phyloP scores from a whole-genome alignment of 2,888 invertebrate genomes.

The Polyommatus icarus region DNA sequence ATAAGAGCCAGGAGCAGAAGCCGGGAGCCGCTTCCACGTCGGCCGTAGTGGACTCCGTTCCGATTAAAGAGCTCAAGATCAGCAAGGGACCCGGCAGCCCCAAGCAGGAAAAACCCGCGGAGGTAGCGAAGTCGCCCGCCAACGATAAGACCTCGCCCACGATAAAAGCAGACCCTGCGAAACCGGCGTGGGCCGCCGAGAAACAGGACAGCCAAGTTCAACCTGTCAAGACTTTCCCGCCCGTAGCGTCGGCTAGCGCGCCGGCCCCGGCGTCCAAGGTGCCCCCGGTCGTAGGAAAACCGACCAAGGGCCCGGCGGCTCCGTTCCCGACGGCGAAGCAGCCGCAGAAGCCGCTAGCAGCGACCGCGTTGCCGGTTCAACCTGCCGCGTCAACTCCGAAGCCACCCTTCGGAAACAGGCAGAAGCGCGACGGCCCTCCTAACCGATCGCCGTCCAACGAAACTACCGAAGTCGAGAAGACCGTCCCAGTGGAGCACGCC shows the following conservation, averaged over 20 bases:
- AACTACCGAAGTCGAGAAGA: constrained; percentile 54
- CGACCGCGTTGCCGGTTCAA: constrained; percentile 70
- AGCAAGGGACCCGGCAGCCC: constrained; percentile 63
- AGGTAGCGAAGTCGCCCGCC: constrained; percentile 50
- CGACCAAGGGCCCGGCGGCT: constrained; percentile 67
- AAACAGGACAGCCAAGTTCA: constrained; percentile 45
- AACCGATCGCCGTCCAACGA: constrained; percentile 69
- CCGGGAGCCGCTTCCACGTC: constrained; percentile 51
- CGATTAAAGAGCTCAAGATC: constrained; percentile 73
- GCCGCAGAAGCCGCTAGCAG: constrained; percentile 66
- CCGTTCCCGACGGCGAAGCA: constrained; percentile 72
- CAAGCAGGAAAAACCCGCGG: constrained; percentile 59
- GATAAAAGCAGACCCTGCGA: constrained; percentile 58
- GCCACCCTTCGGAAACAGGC: constrained; percentile 72
- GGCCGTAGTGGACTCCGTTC: constrained; percentile 58
- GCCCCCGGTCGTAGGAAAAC: constrained; percentile 56
- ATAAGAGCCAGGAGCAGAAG: constrained; percentile 58
- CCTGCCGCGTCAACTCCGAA: constrained; percentile 70
- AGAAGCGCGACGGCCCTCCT: constrained; percentile 65
- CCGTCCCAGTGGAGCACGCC: constrained; percentile 51
- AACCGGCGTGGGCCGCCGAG: constrained; percentile 61
- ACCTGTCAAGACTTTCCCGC: constrained; percentile 55
- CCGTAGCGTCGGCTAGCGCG: constrained; percentile 51
- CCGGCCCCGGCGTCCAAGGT: constrained; percentile 56
- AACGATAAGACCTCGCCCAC: constrained; percentile 55